These are phyloP conservation scores for Delia radicum DNA, from an alignment of 1,140 invertebrate species.

Conservation along the genomic window DNA sequence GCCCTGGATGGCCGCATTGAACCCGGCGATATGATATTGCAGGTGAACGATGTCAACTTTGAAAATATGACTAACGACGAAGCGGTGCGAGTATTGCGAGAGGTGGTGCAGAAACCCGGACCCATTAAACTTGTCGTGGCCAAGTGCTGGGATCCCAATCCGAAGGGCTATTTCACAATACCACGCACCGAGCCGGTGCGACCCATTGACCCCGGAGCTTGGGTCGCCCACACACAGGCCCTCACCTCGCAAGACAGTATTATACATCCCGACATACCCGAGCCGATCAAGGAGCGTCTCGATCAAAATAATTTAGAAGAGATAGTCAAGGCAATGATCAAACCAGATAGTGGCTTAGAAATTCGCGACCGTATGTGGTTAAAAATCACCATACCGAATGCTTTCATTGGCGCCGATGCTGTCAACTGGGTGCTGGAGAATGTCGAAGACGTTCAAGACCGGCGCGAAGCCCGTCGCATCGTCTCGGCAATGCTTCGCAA, in stretches of 20 bases:
- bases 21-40: conserved; percentile 96
- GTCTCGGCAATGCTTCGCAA: conserved; percentile 88
- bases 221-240: conserved; percentile 94
- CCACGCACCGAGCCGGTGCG: conserved; percentile 93
- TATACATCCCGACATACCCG: conserved; percentile 60
- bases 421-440: conserved; percentile 96
- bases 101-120: conserved; percentile 96
- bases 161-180: conserved; percentile 94
- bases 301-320: conserved; percentile 55
- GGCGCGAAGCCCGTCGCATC: conserved; percentile 94
- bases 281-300: conserved; percentile 57
- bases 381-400: conserved; percentile 98
- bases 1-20: conserved; percentile 92
- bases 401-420: conserved; percentile 97
- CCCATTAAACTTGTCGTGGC: conserved; percentile 92
- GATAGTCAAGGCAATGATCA: conserved; percentile 77
- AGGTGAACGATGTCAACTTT: conserved; percentile 95
- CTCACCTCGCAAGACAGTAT: conserved; percentile 67
- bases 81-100: conserved; percentile 89
- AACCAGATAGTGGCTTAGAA: conserved; percentile 93
- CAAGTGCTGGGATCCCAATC: conserved; percentile 98
- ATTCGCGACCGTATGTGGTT: conserved; percentile 98
- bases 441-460: conserved; percentile 91
- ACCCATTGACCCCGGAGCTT: conserved; percentile 97
- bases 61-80: conserved; percentile 99